Evolutionary conservation across 2,113 vertebrate species (phyloP), one percentile per base, ranked within the genome.

Genomic region (Drymodes brunneopygia): DNA sequence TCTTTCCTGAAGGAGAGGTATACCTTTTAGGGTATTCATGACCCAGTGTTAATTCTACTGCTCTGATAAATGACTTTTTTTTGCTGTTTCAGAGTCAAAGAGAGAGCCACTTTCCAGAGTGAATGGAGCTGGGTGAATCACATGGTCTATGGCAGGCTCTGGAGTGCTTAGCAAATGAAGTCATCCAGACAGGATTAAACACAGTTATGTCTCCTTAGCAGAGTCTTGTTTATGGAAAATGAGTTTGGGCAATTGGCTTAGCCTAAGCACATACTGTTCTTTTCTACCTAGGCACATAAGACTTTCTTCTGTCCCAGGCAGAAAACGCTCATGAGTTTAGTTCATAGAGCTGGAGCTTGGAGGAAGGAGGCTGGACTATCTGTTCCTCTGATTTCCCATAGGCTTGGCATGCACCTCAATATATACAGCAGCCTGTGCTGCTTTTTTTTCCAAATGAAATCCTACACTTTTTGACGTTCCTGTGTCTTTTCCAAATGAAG

Each of bases 161-260:
- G 81, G 93, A 98, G 94, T 97, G 94, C 97, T 94, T 97, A 80
- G 90, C 64, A 88, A 94, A 93, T 98, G 98, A 98, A 98, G 92
- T 98, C 97, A 98, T 96, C 89, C 91, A 88, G 91, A 96, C 95
- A 92, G 94, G 92, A 97, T 96, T 96, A 96, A 92, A 95, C 91
- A 91, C 86, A 95, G 93, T 94, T 97, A 94, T 95, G 97, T 97
- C 95, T 97, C 96, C 7, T 38, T 51, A 94, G 95, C 96, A 91
- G 77, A 92, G 90, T 71, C 86, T 95, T 98, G 97, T 97, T 98
- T 98, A 98, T 95, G 97, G 97, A 98, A 98, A 98, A 94, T 42
- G 79, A 95, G 88, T 95, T 97, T 97, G 10, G 71, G 88, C 7
- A 2, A 96, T 97, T 95, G 94, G 93, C 92, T 97, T 93, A 83